Evolutionary conservation across 1,140 invertebrate species (phyloP), one percentile per base, ranked within the genome.

Genomic region (Philopotamus ludificatus): DNA sequence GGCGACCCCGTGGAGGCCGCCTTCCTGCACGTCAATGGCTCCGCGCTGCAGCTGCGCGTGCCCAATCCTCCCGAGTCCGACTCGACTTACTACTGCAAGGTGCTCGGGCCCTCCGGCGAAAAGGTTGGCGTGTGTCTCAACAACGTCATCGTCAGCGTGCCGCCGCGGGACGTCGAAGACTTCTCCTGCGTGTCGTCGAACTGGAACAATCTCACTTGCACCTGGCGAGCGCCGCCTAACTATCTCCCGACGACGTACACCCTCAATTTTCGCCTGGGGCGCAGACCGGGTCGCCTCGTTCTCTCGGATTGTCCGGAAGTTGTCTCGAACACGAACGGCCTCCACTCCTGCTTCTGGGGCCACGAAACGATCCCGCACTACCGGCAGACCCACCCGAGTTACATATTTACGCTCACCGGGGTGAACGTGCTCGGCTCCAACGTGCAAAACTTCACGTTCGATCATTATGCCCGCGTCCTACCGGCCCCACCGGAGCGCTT

Each of bases 161-260:
- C 69, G 45, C 86, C 86, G 12, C 65, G 79, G 54, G 71, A 80
- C 61, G 84, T 88, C 1, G 74, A 73, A 8, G 83, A 87, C 71
- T 89, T 90, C 65, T 75, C 72, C 4, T 91, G 89, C 68, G 73
- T 85, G 15, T 86, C 86, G n/a, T 73, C 81, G 28, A 88, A 90
- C 73, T 85, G 86, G 80, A 79, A 88, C 54, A 84, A 81, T 63
- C 72, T 90, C 23, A 85, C 77, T 1, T 91, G 88, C 70, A 78
- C 81, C 7, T 91, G 87, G 86, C 80, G 75, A 1, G 77, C 79
- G 25, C 77, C 79, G 1, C 68, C 77, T 0, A 83, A 83, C 71
- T 79, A 74, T 64, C 77, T 86, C 2, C 71, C 73, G 53, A 86
- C 86, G 8, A 79, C 74, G 20, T 87, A 85, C 70, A 75, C 73